Percentiles rank a stretch among this genome's conserved stretches.
Evolutionary conservation across 92 coral and sea anemone genomes (phyloP).

Genomic region (Palythoa heliodiscus): DNA sequence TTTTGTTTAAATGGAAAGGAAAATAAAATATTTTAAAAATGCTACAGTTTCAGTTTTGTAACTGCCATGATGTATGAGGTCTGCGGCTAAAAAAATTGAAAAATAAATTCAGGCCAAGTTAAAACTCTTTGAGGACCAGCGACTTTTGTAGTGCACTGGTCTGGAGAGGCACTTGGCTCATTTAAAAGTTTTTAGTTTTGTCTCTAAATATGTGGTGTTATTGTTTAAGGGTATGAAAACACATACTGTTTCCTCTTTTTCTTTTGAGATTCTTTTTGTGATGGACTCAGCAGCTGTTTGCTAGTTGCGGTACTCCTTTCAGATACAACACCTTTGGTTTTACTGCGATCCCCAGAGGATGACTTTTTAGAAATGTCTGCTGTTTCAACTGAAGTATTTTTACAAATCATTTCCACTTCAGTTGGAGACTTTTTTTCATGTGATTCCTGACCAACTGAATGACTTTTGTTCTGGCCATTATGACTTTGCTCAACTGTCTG

Average conservation of each 20-base stretch:
- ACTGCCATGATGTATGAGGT: no score
- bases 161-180: no score
- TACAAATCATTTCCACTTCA: not conserved
- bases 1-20: no score
- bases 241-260: constrained; percentile 37
- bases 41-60: no score
- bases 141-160: no score
- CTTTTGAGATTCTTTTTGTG: constrained; percentile 30
- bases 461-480: not conserved
- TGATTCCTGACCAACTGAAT: not conserved
- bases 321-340: not conserved
- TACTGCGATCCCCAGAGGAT: not conserved
- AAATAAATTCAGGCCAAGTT: no score
- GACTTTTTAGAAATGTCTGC: not conserved
- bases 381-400: not conserved
- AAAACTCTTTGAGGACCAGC: no score
- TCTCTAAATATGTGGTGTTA: no score
- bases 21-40: no score
- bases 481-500: not conserved
- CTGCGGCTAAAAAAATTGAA: no score
- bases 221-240: not conserved
- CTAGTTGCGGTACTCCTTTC: not conserved
- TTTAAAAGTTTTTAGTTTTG: no score
- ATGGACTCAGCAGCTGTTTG: constrained; percentile 11
- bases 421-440: not conserved